These are phyloP conservation scores for Mycteria americana DNA, from an alignment of 2,797 vertebrate genomes.

Conservation along the genomic window DNA sequence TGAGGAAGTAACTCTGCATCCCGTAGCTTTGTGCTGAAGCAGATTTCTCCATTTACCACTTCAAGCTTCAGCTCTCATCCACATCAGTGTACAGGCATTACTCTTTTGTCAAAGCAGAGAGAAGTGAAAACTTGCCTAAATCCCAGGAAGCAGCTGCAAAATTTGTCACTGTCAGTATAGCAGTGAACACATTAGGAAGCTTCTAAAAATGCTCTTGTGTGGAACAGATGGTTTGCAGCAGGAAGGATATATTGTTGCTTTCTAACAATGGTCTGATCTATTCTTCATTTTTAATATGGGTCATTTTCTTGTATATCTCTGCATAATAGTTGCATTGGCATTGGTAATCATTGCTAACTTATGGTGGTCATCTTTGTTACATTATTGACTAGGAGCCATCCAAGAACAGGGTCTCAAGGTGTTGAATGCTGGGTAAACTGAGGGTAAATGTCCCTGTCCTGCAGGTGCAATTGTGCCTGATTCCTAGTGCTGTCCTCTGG, in stretches of 20 bases:
- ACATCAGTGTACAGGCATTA: neutral
- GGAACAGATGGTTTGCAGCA: neutral
- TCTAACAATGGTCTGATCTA: neutral
- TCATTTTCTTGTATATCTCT: neutral
- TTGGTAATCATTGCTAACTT: neutral
- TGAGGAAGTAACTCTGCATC: neutral
- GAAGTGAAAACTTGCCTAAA: neutral
- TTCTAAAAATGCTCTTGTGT: neutral
- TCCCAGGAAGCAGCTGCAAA: neutral
- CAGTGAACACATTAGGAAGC: neutral
- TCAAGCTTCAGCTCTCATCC: neutral
- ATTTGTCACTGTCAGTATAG: neutral
- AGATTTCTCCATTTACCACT: neutral
- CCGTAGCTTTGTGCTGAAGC: neutral
- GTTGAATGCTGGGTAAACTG: accelerated
- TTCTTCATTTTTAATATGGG: neutral
- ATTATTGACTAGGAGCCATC: neutral
- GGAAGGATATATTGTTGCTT: neutral
- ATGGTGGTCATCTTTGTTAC: neutral
- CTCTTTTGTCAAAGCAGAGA: neutral
- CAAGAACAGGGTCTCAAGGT: neutral
- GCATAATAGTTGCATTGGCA: neutral
- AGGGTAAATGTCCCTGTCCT: neutral
- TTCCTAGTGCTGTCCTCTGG: neutral
- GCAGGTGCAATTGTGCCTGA: neutral